Base-by-base conservation (phyloP, 2,113 vertebrate genomes). In the Mesembrinibis cayennensis region DNA sequence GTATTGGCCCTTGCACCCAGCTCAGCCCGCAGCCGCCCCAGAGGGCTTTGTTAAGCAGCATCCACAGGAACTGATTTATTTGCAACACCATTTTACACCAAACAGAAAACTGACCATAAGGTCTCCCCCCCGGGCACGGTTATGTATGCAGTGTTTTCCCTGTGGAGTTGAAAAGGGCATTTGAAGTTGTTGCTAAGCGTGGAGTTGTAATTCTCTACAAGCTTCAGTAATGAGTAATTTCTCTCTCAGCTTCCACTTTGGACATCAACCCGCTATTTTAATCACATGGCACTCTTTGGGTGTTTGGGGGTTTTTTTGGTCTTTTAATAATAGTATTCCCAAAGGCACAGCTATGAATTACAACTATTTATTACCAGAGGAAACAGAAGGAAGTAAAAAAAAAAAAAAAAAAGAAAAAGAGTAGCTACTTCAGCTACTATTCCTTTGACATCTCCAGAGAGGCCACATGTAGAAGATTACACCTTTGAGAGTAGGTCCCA, bases 1-100 rank as follows among this genome's bases (percentile, higher is more conserved):
- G 11, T 5, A 52, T 36, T 2, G 6, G 49, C 59, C 69, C 34
- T 27, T 2, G 16, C 13, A 9, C 26, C 14, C 15, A 2, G 38
- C 67, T 73, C 67, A 49, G 81, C 7, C 52, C 0, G 0, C 61
- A 49, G 65, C 0, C 1, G 18, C 38, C 25, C 26, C 0, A 0
- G 8, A 36, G 40, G 32, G 55, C 27, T 82, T n/a, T 21, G 22
- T 22, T 19, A 25, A 90, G 73, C 61, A 89, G 61, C 47, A 79
- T 6, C 52, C 25, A 13, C n/a, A 87, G 55, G 42, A 82, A 61
- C 0, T 11, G 29, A 62, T 21, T 67, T 38, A 93, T 42, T 25
- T 55, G 58, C 66, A 67, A 19, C 29, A 67, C 5, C 12, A 16
- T 34, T 55, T 38, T 17, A 79, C 8, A 13, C 38, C 7, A 2